Evolutionary conservation across 2,113 vertebrate species (phyloP), one percentile per base, ranked within the genome.

Genomic region (Egretta garzetta): DNA sequence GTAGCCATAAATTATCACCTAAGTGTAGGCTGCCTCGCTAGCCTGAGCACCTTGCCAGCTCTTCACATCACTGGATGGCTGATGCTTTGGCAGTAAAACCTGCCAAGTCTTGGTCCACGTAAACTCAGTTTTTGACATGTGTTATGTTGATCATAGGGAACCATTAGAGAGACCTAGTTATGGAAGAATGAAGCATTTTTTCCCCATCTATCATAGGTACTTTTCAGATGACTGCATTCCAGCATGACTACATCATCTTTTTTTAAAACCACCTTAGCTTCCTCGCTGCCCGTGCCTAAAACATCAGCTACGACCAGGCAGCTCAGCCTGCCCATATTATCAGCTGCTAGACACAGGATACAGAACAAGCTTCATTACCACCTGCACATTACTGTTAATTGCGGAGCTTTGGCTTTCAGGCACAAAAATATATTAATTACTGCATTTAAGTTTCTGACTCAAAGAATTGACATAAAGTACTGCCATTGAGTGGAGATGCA

Each of bases 1-100:
- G 96, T 96, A 95, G 91, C 97, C 91, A 95, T 97, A 96, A 97
- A 97, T 97, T 96, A 96, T 87, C 92, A 96, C 95, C 92, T 97
- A 83, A 88, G 86, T 80, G 91, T 59, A 79, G 95, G 91, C 95
- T 95, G 94, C 93, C 90, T 77, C 8, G 43, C 83, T 55, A 39
- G 88, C 73, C 64, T 12, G 49, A 94, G 85, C 89, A 59, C 88
- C 92, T 94, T 71, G 93, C 96, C 93, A 96, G 96, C 85, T 83
- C 94, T 56, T 72, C 73, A 33, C 93, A 85, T 96, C 89, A 3
- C 86, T 59, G 14, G 37, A 83, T 86, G 95, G 94, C 41, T 35
- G 81, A 72, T 58, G 86, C 63, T 93, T 72, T 59, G 72, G 92
- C 92, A 59, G 76, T 7, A 23, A 67, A 39, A 86, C 8, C 72